Base-by-base conservation (phyloP, 2,888 invertebrate genomes). In the Watsonalla binaria region DNA sequence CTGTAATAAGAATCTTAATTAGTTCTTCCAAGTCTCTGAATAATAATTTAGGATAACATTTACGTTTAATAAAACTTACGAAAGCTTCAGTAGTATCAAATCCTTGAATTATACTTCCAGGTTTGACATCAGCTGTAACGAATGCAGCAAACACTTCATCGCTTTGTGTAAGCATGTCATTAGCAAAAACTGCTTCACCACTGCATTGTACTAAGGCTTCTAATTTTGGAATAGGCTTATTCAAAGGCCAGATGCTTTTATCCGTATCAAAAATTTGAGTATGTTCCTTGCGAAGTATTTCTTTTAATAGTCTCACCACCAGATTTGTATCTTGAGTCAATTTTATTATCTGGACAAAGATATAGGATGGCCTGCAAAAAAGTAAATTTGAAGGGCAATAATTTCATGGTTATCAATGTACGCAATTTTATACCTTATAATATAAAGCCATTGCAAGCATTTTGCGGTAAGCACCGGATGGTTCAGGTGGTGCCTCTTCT, bases 141-240 rank as follows among this genome's bases (percentile, higher is more conserved):
- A 96, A 94, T 6, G 94, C 93, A 14, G 93, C 96, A 78, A 92
- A 94, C 0, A 96, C 91, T 84, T 97, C 95, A 58, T 93, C 90
- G 0, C 92, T 92, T 51, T 92, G 86, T 0, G 89, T 86, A 24
- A 94, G 93, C 33, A 95, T 86, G 75, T 97, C 97, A 72, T 95
- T 94, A 14, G 94, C 87, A 79, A 95, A 98, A 54, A 93, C 92
- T 0, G 96, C 95, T 78, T 96, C 96, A 0, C 97, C 97, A 66
- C 92, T 86, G 61, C 93, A 93, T 65, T 94, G 94, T 46, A 92
- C 88, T 6, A 94, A 76, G 0, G 94, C 94, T 81, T 96, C 96
- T 37, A 95, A 63, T 77, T 97, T 97, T 0, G 93, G 92, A 7
- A 96, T 83, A 0, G 96, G 94, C 71, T 96, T 90, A 59, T 94